phyloP scores from a whole-genome alignment of 2,797 vertebrate species.

The Setipinna tenuifilis region DNA sequence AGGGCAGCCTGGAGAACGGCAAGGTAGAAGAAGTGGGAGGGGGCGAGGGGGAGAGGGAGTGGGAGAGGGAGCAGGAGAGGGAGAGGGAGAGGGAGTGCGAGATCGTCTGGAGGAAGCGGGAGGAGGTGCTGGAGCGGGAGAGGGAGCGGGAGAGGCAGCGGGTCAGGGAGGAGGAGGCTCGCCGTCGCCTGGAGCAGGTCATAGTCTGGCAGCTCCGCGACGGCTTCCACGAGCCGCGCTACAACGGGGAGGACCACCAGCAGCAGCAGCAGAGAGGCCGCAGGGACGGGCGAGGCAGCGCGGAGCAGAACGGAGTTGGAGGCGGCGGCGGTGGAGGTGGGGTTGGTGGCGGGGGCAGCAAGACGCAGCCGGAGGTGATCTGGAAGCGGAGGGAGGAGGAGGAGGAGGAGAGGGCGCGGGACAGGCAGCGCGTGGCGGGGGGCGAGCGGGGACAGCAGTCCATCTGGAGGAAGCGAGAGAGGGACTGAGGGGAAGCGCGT shows the following conservation, averaged over 20 bases:
- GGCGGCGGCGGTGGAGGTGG: conserved; percentile 56
- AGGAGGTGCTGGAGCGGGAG: conserved; percentile 41
- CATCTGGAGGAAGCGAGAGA: conserved; percentile 60
- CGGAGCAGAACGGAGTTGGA: conserved; percentile 46
- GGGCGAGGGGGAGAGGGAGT: conserved; percentile 69
- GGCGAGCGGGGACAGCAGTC: conserved; percentile 49
- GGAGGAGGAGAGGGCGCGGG: conserved; percentile 41
- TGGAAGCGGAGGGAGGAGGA: conserved; percentile 61
- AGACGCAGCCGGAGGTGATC: conserved; percentile 56
- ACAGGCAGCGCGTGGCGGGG: conserved; percentile 39
- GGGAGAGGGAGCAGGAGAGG: conserved; percentile 54
- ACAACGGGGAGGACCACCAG: conserved; percentile 61
- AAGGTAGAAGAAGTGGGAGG: conserved; percentile 72
- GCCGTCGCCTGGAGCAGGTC: conserved; percentile 71
- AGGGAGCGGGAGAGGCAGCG: conserved; percentile 53
- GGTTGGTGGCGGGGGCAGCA: conserved; percentile 53
- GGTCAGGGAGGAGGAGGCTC: conserved; percentile 70
- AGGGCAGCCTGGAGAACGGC: conserved; percentile 83
- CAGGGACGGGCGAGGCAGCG: conserved; percentile 63
- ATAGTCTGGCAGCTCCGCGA: conserved; percentile 80
- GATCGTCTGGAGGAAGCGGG: conserved; percentile 79
- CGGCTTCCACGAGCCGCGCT: conserved; percentile 77
- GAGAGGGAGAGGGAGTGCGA: conserved; percentile 71
- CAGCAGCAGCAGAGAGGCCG: conserved; percentile 40
- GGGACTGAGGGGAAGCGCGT: conserved; percentile 34